These are phyloP conservation scores for Homarus gammarus DNA, from an alignment of 2,888 invertebrate genomes.

Conservation along the genomic window DNA sequence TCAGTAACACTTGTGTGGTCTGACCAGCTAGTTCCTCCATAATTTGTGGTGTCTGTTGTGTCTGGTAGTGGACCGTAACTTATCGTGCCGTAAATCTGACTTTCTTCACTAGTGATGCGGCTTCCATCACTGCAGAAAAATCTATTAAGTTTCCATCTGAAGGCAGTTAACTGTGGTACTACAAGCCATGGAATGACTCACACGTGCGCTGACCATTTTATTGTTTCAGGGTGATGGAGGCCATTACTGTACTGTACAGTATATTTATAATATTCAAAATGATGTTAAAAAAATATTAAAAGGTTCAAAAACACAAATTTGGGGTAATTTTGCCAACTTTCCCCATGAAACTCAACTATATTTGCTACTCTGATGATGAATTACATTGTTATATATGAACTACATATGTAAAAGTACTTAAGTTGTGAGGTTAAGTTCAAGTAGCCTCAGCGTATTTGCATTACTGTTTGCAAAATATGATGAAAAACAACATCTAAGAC, in stretches of 20 bases:
- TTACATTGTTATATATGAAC: too few species aligned
- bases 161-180: neutral
- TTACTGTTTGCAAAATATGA: neutral
- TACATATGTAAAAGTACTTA: too few species aligned
- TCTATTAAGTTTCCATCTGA: neutral
- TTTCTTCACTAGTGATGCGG: slow-evolving; percentile 61
- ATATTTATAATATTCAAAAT: neutral
- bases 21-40: slow-evolving; percentile 36
- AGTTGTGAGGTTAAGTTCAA: neutral
- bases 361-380: too few species aligned
- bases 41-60: neutral
- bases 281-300: neutral
- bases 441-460: neutral
- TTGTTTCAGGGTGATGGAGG: neutral
- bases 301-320: too few species aligned
- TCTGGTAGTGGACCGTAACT: slow-evolving; percentile 29
- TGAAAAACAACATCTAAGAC: neutral
- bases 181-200: neutral
- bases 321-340: too few species aligned
- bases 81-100: slow-evolving; percentile 46
- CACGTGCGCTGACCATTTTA: neutral
- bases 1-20: neutral
- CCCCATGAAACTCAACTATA: too few species aligned
- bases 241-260: neutral
- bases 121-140: slow-evolving; percentile 45